phyloP scores from a whole-genome alignment of 1,140 invertebrate genomes.

The Antheraea mylitta region DNA sequence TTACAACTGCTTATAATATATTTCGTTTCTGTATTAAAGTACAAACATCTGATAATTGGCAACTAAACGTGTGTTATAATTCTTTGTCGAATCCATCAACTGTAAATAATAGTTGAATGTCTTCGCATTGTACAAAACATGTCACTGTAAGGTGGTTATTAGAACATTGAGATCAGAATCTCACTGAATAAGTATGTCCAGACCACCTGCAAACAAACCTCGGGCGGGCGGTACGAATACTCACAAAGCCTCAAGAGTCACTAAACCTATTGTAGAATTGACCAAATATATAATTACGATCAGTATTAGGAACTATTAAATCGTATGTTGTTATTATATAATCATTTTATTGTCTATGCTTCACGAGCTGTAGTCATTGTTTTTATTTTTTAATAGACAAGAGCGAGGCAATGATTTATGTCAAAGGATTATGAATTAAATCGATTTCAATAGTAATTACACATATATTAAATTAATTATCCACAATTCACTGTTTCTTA shows the following conservation, averaged over 20 bases:
- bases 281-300: constrained; percentile 25
- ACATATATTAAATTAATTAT: no score
- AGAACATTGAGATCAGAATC: constrained; percentile 20
- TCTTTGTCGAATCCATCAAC: neutral
- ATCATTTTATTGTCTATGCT: constrained; percentile 18
- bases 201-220: constrained; percentile 18
- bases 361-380: constrained; percentile 21
- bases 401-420: neutral
- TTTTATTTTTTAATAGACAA: constrained; percentile 14
- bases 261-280: constrained; percentile 19
- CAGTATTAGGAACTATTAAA: constrained; percentile 18
- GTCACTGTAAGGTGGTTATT: neutral
- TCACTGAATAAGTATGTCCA: neutral
- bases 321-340: constrained; percentile 20
- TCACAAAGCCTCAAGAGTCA: neutral
- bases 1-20: no score
- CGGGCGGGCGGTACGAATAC: constrained; percentile 7
- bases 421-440: neutral
- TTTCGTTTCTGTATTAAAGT: neutral
- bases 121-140: neutral
- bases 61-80: neutral
- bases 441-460: no score
- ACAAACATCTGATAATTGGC: neutral
- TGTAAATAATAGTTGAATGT: neutral
- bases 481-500: no score